A percentile compares a stretch with the other conserved stretches of the same genome.
phyloP scores from a whole-genome alignment of 2,113 vertebrate genomes.

The Miniopterus natalensis region DNA sequence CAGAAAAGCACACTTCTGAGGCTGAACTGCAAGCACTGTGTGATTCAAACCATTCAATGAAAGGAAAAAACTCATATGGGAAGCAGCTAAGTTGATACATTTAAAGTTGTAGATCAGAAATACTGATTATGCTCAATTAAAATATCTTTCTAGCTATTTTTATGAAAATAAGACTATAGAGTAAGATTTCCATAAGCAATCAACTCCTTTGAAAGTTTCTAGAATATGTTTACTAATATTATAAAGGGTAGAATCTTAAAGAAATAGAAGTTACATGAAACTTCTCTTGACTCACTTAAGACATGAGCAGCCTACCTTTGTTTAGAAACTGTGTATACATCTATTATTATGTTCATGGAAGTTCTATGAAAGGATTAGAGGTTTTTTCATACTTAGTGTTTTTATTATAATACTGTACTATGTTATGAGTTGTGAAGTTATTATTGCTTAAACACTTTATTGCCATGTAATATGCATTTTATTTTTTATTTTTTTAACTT shows the following conservation, averaged over 20 bases:
- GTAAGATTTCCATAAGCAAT: neutral
- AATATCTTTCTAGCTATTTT: neutral
- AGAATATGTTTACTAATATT: neutral
- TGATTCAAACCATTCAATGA: conserved; percentile 78
- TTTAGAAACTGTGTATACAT: neutral
- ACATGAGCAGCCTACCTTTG: neutral
- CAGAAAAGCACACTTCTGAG: conserved; percentile 73
- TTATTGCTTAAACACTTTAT: neutral
- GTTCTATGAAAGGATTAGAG: neutral
- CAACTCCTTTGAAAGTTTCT: conserved; percentile 31
- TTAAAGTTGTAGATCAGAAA: neutral
- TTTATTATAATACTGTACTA: neutral
- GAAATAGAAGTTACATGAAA: neutral
- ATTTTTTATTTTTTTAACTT: neutral
- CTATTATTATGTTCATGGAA: neutral
- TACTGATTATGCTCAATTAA: neutral
- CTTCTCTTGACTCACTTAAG: neutral
- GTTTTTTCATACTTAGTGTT: neutral
- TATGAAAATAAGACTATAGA: neutral
- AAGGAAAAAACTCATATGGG: neutral
- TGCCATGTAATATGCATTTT: neutral
- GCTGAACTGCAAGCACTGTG: conserved; percentile 70
- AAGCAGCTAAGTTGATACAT: neutral
- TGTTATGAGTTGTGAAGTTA: neutral
- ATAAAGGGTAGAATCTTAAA: conserved; percentile 9